phyloP scores from a whole-genome alignment of 2,113 vertebrate genomes.

The Callochromis pleurospilus region DNA sequence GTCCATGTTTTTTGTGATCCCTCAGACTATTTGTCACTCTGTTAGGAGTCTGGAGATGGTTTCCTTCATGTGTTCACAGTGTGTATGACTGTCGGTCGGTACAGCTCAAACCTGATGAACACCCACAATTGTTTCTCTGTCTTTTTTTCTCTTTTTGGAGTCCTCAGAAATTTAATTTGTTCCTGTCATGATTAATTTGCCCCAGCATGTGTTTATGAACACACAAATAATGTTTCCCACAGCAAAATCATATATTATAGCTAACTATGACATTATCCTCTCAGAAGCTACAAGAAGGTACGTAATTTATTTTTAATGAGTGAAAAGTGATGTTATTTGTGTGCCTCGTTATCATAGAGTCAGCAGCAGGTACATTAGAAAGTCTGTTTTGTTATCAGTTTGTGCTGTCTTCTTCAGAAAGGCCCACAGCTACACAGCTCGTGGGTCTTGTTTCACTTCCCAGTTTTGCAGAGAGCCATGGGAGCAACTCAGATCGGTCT shows the following conservation, averaged over 20 bases:
- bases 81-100: neutral
- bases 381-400: neutral
- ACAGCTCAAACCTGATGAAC: neutral
- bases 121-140: rapidly evolving
- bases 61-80: neutral
- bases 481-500: neutral
- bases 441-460: neutral
- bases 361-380: neutral
- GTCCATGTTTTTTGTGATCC: neutral
- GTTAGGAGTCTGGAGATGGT: neutral
- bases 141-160: neutral
- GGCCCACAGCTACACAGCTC: neutral
- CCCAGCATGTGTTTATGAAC: neutral
- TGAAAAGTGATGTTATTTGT: neutral
- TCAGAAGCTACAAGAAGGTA: neutral
- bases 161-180: neutral
- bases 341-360: neutral
- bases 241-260: neutral
- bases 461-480: neutral
- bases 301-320: neutral
- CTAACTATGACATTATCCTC: neutral
- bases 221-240: neutral
- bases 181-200: neutral
- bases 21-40: neutral
- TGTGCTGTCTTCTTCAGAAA: neutral